Evolutionary conservation across 2,888 invertebrate species (phyloP).

Genomic region (Muscina levida): DNA sequence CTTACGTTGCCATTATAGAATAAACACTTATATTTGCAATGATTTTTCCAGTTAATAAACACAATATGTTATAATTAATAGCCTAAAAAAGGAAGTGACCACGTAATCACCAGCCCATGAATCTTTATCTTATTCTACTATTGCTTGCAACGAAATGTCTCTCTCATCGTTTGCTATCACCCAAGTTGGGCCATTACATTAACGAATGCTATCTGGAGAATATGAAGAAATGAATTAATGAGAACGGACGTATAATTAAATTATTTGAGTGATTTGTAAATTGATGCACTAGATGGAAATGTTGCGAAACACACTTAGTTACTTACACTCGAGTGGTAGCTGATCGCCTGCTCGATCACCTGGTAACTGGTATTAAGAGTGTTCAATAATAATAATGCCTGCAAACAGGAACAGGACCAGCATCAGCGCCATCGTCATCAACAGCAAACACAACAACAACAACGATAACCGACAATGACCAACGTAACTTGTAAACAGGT

Average conservation of each 20-base stretch:
- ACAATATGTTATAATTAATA: too few relatives aligned
- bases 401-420: background rate
- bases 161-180: background rate
- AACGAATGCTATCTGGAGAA: background rate
- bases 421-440: background rate
- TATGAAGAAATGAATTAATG: slow-evolving; percentile 27
- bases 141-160: background rate
- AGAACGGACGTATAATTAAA: slow-evolving; percentile 40
- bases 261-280: slow-evolving; percentile 37
- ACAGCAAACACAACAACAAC: background rate
- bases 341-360: too few relatives aligned
- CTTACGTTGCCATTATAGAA: too few relatives aligned
- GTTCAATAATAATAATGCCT: too few relatives aligned
- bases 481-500: slow-evolving; percentile 18
- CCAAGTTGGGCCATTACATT: slow-evolving; percentile 15
- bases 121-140: background rate
- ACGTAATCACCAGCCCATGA: background rate
- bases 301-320: slow-evolving; percentile 12
- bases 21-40: too few relatives aligned
- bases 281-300: slow-evolving; percentile 25
- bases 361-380: too few relatives aligned
- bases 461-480: slow-evolving; percentile 37
- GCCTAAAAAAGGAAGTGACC: too few relatives aligned
- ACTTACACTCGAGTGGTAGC: too few relatives aligned
- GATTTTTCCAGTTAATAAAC: too few relatives aligned